Evolutionary conservation across 2,888 invertebrate genomes (phyloP).

Genomic region (Lutraria lutraria): DNA sequence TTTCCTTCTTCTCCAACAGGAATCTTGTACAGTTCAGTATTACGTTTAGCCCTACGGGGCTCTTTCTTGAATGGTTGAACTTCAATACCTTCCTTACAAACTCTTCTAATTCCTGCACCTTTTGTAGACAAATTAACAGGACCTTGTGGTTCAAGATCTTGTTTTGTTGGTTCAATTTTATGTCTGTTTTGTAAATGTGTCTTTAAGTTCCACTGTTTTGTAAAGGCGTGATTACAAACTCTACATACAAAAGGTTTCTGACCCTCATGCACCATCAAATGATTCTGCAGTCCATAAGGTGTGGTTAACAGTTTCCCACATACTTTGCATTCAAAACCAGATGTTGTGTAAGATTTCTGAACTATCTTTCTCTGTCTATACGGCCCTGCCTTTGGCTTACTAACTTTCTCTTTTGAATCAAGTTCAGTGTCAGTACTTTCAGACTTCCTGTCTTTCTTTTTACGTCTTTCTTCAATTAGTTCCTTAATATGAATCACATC

Average conservation of each 20-base stretch:
- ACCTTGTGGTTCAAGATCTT: constrained; percentile 55
- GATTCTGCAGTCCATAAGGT: constrained; percentile 63
- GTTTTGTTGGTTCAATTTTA: constrained; percentile 60
- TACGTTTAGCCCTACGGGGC: neutral
- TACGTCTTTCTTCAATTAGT: constrained; percentile 58
- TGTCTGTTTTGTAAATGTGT: constrained; percentile 66
- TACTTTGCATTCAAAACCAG: constrained; percentile 64
- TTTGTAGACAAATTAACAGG: constrained; percentile 58
- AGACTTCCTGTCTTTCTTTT: constrained; percentile 46
- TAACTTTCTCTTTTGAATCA: neutral
- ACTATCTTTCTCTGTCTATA: constrained; percentile 60
- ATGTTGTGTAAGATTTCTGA: constrained; percentile 52
- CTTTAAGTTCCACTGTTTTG: constrained; percentile 68
- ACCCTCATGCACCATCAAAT: constrained; percentile 70
- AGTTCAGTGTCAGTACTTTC: constrained; percentile 30
- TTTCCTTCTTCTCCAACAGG: neutral
- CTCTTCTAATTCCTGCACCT: constrained; percentile 34
- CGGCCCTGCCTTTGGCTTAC: constrained; percentile 34
- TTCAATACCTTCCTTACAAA: constrained; percentile 28
- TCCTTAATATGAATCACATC: constrained; percentile 64
- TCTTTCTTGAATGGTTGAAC: neutral
- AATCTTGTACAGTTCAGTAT: neutral
- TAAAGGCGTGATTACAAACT: constrained; percentile 66
- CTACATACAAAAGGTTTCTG: constrained; percentile 65
- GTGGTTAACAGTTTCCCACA: constrained; percentile 65